A percentile compares a stretch with the other conserved stretches of the same genome.
phyloP scores from a whole-genome alignment of 2,113 vertebrate genomes.

The Macquaria ambigua region DNA sequence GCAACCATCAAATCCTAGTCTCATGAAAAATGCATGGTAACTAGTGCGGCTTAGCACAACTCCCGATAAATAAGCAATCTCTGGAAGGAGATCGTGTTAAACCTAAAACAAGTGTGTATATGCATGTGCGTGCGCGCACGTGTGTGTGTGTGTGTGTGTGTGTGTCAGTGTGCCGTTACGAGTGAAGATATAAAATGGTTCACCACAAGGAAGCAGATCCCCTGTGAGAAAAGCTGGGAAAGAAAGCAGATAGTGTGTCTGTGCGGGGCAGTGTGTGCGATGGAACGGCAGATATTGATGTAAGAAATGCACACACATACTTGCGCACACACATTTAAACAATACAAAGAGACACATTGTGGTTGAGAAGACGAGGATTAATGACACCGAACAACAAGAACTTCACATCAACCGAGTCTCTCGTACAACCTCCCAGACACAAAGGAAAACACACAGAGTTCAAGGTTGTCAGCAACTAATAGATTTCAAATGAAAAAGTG shows the following conservation, averaged over 20 bases:
- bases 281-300: constrained; percentile 34
- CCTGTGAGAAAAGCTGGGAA: constrained; percentile 45
- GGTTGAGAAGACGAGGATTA: constrained; percentile 52
- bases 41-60: constrained; percentile 71
- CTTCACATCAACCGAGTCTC: constrained; percentile 41
- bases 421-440: constrained; percentile 33
- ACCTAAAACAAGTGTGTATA: constrained; percentile 59
- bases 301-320: constrained; percentile 5
- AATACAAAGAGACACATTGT: constrained; percentile 36
- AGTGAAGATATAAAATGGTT: constrained; percentile 62
- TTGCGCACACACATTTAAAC: constrained; percentile 18
- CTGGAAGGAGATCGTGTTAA: constrained; percentile 70
- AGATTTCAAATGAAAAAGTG: constrained; percentile 69
- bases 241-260: constrained; percentile 51
- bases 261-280: constrained; percentile 19
- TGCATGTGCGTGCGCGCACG: not conserved
- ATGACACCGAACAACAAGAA: constrained; percentile 51
- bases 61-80: constrained; percentile 81
- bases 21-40: constrained; percentile 83
- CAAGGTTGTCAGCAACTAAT: constrained; percentile 64
- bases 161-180: not conserved
- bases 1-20: constrained; percentile 68
- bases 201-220: constrained; percentile 44
- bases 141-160: constrained; percentile 20
- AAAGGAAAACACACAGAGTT: constrained; percentile 50